Conservation (phyloP, 2,113 vertebrate species). For the Limnothrissa miodon region DNA sequence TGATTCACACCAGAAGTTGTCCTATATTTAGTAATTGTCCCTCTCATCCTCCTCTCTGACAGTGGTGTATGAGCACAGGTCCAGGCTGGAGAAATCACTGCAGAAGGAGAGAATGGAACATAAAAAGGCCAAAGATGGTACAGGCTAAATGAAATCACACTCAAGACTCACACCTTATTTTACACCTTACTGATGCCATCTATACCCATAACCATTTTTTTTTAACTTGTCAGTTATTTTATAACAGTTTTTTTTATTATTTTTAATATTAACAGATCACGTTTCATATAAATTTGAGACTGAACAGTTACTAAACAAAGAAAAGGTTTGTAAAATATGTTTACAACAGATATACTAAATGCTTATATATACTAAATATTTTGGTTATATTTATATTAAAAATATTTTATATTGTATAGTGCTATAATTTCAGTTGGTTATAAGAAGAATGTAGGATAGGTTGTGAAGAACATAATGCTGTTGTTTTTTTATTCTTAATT, state of each 20-base stretch:
- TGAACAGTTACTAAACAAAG: constrained; percentile 92
- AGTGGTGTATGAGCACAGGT: constrained; percentile 97
- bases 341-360: not conserved
- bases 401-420: not conserved
- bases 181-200: not conserved
- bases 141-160: constrained; percentile 35
- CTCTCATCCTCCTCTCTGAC: constrained; percentile 36
- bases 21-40: constrained; percentile 30
- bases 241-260: constrained; percentile 17
- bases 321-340: constrained; percentile 76
- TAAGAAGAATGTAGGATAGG: not conserved
- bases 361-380: not conserved
- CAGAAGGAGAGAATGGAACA: constrained; percentile 95
- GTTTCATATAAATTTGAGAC: constrained; percentile 93
- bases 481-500: constrained; percentile 39
- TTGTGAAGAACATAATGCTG: constrained; percentile 11
- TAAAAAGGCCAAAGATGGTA: constrained; percentile 97
- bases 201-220: constrained; percentile 9
- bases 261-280: constrained; percentile 74
- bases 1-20: no score
- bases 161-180: not conserved
- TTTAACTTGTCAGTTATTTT: constrained; percentile 10
- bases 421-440: not conserved
- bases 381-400: no score
- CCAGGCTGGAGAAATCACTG: constrained; percentile 92